Base-by-base conservation (phyloP, 2,797 vertebrate species). In the Cebuella pygmaea region DNA sequence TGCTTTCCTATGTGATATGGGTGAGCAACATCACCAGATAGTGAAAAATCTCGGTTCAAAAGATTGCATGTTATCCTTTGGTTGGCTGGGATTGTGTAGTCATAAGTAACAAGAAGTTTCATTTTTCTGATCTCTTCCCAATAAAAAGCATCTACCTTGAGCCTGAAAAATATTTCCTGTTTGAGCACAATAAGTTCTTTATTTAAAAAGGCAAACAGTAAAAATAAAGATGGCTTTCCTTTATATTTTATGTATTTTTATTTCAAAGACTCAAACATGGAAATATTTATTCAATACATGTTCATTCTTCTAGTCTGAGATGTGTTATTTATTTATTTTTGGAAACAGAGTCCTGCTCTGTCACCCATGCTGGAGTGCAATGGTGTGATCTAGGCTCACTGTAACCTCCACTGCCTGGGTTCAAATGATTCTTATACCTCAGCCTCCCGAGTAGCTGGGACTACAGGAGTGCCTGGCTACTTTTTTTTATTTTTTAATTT, bases 251-350 rank as follows among this genome's bases (percentile, higher is more conserved):
- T 20, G 41, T 13, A 48, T 48, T 92, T 87, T 86, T 88, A 86
- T 88, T 87, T 92, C 61, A 89, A 52, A 88, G 15, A 64, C 36
- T 84, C 14, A 57, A 88, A 94, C 41, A 1, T 67, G n/a, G 11
- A 74, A 96, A 57, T 91, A 82, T 75, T 90, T 80, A 96, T 61
- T 80, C 30, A 93, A 46, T 20, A 88, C 9, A 39, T 78, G 83
- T 86, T 79, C 11, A 79, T 82, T 30, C 6, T 76, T 92, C 80
- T 70, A 44, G 33, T 70, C 19, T 59, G 90, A n/a, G 33, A 19
- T 67, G 61, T 67, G 7, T n/a, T 64, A 59, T 64, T 67, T 7
- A 64, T 64, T 64, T 67, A n/a, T n/a, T 67, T 67, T 67, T n/a
- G 15, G 33, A n/a, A 67, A 67, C 15, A n/a, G 30, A 64, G 33